Percentiles rank a stretch among this genome's conserved stretches.
phyloP scores from a whole-genome alignment of 92 coral and sea anemone genomes.

The Isaurus tuberculatus region DNA sequence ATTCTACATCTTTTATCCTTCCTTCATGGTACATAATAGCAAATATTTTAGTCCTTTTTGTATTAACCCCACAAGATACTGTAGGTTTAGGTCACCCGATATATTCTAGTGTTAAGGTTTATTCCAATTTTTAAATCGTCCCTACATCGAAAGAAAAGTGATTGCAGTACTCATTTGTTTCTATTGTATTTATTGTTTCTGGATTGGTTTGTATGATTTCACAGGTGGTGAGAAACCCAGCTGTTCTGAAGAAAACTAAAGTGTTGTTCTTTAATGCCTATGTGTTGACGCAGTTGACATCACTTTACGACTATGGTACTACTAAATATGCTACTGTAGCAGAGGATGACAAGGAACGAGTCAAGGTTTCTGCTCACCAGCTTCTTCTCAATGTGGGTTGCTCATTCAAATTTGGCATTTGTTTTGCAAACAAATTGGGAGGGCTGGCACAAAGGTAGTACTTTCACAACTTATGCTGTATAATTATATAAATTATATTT shows the following conservation, averaged over 20 bases:
- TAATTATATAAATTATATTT: neutral
- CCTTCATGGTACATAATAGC: too few relatives aligned
- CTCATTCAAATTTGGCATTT: conserved; percentile 87
- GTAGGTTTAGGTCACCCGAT: too few relatives aligned
- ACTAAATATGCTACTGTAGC: conserved; percentile 37
- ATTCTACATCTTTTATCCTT: too few relatives aligned
- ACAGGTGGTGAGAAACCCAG: conserved; percentile 78
- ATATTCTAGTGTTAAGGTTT: too few relatives aligned
- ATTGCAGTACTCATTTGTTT: too few relatives aligned
- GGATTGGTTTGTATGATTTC: neutral
- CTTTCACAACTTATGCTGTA: neutral
- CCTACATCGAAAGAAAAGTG: too few relatives aligned
- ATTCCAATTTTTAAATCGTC: too few relatives aligned
- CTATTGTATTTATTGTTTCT: too few relatives aligned
- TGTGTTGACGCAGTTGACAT: conserved; percentile 75
- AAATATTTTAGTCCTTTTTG: too few relatives aligned
- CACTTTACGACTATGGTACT: conserved; percentile 73
- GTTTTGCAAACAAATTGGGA: conserved; percentile 81
- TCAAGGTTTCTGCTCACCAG: conserved; percentile 65
- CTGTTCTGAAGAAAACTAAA: conserved; percentile 87
- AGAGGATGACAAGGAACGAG: conserved; percentile 30
- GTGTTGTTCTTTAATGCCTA: conserved; percentile 80
- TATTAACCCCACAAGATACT: too few relatives aligned
- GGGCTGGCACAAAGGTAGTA: conserved; percentile 75
- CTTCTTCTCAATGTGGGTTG: conserved; percentile 80